Conservation (phyloP, 2,888 invertebrate species). For the Urechis unicinctus region DNA sequence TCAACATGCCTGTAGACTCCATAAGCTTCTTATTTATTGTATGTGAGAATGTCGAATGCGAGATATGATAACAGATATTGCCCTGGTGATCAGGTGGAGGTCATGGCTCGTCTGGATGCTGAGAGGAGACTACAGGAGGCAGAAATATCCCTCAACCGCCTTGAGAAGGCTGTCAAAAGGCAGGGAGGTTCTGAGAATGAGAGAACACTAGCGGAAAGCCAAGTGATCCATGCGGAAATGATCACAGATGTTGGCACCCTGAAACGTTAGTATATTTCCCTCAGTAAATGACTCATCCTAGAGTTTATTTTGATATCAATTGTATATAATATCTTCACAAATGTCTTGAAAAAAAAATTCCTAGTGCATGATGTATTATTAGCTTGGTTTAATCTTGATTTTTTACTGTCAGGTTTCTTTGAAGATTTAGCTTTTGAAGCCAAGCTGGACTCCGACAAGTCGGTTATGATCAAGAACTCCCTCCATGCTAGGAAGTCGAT, state of each 20-base stretch:
- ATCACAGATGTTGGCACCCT: slow-evolving; percentile 52
- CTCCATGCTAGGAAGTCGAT: slow-evolving; percentile 47
- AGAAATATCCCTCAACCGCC: slow-evolving; percentile 45
- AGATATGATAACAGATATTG: too few relatives aligned
- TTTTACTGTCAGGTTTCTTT: slow-evolving; percentile 47
- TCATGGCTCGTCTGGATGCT: slow-evolving; percentile 50
- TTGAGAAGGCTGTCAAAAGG: slow-evolving; percentile 48
- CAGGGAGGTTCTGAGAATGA: slow-evolving; percentile 22
- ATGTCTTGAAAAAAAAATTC: not conserved
- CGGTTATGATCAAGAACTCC: slow-evolving; percentile 47
- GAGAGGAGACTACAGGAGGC: slow-evolving; percentile 46
- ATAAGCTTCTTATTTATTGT: too few relatives aligned
- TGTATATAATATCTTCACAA: not conserved
- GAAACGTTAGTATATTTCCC: slow-evolving; percentile 42
- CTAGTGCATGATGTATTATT: not conserved
- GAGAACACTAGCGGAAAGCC: not conserved
- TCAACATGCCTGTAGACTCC: too few relatives aligned
- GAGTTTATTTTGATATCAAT: not conserved
- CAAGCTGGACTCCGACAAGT: slow-evolving; percentile 49
- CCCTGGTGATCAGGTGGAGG: slow-evolving; percentile 53
- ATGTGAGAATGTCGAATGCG: too few relatives aligned
- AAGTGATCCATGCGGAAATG: slow-evolving; percentile 41
- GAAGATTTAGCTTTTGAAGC: slow-evolving; percentile 52
- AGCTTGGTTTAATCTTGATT: not conserved
- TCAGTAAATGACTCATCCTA: too few relatives aligned